A percentile compares a stretch with the other conserved stretches of the same genome.
Conservation (phyloP, 2,888 invertebrate genomes). For the Coleophora flavipennella region DNA sequence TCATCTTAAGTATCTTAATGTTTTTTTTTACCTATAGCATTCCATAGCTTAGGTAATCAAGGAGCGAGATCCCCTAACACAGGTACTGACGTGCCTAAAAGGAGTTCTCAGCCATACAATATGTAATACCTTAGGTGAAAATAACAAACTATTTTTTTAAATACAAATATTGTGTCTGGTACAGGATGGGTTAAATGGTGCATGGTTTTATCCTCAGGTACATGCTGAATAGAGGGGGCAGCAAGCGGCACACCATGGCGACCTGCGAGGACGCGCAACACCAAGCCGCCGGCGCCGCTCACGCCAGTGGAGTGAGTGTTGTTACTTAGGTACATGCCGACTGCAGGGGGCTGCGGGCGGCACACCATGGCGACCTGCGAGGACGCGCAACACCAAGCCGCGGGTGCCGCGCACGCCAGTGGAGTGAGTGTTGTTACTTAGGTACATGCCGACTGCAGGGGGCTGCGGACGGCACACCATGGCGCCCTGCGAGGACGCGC, state of each 20-base stretch:
- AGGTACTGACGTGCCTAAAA: too few species aligned
- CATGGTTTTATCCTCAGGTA: constrained; percentile 66
- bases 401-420: constrained; percentile 24
- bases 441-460: constrained; percentile 85
- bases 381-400: constrained; percentile 61
- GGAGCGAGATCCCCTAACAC: too few species aligned
- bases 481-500: constrained; percentile 80
- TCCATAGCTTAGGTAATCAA: too few species aligned
- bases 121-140: too few species aligned
- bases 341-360: constrained; percentile 80
- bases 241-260: constrained; percentile 85
- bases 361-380: constrained; percentile 86
- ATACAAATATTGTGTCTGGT: too few species aligned
- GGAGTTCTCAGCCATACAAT: too few species aligned
- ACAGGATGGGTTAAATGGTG: too few species aligned
- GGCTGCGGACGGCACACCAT: constrained; percentile 84
- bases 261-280: constrained; percentile 77
- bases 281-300: constrained; percentile 32
- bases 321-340: constrained; percentile 80
- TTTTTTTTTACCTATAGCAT: too few species aligned
- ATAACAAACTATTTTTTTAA: too few species aligned
- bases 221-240: constrained; percentile 81
- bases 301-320: constrained; percentile 47
- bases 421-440: constrained; percentile 61
- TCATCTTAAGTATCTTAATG: too few species aligned